Base-by-base conservation (phyloP, 2,113 vertebrate species). In the Clinocottus analis region DNA sequence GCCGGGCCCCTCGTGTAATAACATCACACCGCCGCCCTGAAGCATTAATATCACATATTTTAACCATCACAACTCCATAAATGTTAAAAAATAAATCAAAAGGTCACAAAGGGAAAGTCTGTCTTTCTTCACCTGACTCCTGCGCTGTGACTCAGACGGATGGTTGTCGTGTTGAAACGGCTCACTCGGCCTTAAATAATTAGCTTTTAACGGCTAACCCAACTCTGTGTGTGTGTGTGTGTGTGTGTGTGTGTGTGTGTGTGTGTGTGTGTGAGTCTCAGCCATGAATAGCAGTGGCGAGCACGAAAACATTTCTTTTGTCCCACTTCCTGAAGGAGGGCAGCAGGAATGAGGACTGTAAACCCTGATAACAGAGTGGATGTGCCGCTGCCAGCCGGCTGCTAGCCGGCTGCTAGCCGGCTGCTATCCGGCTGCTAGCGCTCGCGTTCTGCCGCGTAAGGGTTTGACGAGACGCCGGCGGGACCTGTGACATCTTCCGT, bases 271-370 rank as follows among this genome's bases (percentile, higher is more conserved):
- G 60, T 45, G 64, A n/a, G 67, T 56, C 29, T 89, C 49, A 86
- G 81, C 55, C 55, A 81, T 93, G 91, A 92, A 90, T 92, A 90
- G 90, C 82, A 75, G 75, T 5, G 47, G 60, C 72, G 71, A 51
- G 23, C 60, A 72, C 81, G 82, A 74, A 71, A 84, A 82, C 78
- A 79, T 9, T 79, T 80, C 85, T 86, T 89, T 92, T 91, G 87
- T 93, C 80, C 87, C 66, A 71, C 75, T 88, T 91, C 86, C 92
- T 88, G 87, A 83, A 80, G 68, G 72, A 77, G 77, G 85, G 59
- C 70, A 80, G 35, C 51, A 37, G 60, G 51, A 81, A 56, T 37
- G 74, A 62, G 72, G 81, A 74, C 84, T 88, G 83, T 63, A 79
- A 72, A 72, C 29, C 49, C 56, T 76, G 91, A 83, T 87, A 88